Percentiles rank a stretch among this genome's conserved stretches.
Conservation (phyloP, 1,140 invertebrate species). For the Bombus breviceps region DNA sequence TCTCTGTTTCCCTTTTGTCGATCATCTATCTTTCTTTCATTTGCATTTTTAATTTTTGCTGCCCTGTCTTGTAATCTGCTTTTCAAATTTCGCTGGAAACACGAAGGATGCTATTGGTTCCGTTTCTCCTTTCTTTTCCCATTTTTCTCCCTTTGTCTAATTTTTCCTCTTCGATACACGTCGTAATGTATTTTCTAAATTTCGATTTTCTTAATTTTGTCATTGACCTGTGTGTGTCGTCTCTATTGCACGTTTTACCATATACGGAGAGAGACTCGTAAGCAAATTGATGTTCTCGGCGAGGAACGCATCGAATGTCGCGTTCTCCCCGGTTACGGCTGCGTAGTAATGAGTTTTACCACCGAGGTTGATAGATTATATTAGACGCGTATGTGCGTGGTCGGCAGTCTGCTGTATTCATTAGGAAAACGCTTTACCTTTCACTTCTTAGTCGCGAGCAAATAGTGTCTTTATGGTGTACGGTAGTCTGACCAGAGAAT, state of each 20-base stretch:
- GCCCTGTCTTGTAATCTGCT: too few species aligned
- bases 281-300: background rate
- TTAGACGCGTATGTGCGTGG: conserved; percentile 20
- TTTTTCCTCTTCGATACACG: too few species aligned
- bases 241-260: background rate
- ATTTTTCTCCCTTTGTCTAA: too few species aligned
- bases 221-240: background rate
- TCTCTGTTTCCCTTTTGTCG: too few species aligned
- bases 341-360: conserved; percentile 9
- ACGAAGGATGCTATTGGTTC: too few species aligned
- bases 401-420: conserved; percentile 26
- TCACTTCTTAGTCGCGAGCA: conserved; percentile 36
- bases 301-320: background rate
- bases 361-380: conserved; percentile 14
- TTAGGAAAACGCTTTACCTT: conserved; percentile 55
- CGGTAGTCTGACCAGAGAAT: conserved; percentile 1
- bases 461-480: conserved; percentile 26
- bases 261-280: background rate
- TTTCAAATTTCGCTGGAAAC: too few species aligned
- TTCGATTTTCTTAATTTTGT: background rate
- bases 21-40: too few species aligned
- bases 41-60: too few species aligned
- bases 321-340: background rate
- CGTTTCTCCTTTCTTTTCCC: too few species aligned
- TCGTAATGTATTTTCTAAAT: background rate